phyloP scores from a whole-genome alignment of 1,140 invertebrate genomes.

The Rhagoletis zephyria region DNA sequence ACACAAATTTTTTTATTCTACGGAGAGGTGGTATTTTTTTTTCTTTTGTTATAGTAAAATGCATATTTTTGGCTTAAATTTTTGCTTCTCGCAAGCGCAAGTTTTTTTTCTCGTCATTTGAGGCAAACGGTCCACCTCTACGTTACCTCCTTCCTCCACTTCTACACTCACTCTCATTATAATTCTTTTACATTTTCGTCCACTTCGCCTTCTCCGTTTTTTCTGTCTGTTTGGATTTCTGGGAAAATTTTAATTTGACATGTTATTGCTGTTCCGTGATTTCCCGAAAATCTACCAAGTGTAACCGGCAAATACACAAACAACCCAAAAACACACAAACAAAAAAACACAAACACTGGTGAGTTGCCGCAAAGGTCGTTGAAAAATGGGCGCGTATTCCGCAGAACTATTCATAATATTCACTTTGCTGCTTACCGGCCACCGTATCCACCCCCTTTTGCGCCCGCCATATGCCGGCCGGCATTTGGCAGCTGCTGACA shows the following conservation, averaged over 20 bases:
- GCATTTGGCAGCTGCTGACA: slow-evolving; percentile 28
- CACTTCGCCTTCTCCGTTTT: neutral
- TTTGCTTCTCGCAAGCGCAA: neutral
- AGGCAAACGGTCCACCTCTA: neutral
- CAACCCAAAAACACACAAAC: neutral
- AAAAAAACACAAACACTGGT: neutral
- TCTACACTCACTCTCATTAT: slow-evolving; percentile 9
- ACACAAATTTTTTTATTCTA: neutral
- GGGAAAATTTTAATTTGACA: slow-evolving; percentile 44
- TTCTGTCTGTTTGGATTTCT: slow-evolving; percentile 27
- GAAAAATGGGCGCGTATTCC: slow-evolving; percentile 30
- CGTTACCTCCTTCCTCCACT: neutral
- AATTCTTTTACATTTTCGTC: neutral
- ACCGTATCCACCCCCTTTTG: neutral
- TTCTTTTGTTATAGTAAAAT: neutral
- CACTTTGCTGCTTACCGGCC: neutral
- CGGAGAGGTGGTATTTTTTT: neutral
- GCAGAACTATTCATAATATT: slow-evolving; percentile 4
- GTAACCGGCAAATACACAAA: neutral
- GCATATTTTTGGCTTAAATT: slow-evolving; percentile 10
- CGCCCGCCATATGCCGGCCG: neutral
- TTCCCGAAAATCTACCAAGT: slow-evolving; percentile 23
- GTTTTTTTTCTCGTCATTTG: neutral
- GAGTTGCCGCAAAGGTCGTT: neutral
- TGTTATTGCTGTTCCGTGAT: slow-evolving; percentile 23